Evolutionary conservation across 2,797 vertebrate genomes (phyloP).

Genomic region (Acipenser ruthenus): DNA sequence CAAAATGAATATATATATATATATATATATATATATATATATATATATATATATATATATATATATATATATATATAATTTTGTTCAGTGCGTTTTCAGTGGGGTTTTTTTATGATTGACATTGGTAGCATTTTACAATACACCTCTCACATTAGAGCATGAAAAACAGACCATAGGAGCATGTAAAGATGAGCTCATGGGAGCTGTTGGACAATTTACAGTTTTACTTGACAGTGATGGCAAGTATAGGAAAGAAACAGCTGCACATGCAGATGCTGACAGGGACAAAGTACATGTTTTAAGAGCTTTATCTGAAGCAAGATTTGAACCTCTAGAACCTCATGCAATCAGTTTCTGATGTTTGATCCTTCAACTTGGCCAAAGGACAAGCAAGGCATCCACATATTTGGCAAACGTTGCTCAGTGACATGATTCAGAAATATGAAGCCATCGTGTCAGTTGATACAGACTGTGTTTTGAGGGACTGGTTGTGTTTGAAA

Average conservation of each 20-base stretch:
- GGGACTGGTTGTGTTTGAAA: too few species aligned
- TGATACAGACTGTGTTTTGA: too few species aligned
- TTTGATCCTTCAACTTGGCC: too few species aligned
- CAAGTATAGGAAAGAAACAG: constrained; percentile 10
- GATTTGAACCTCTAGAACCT: constrained; percentile 18
- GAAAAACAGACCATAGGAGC: constrained; percentile 12
- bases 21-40: too few species aligned
- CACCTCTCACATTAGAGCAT: constrained; percentile 13
- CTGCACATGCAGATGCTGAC: constrained; percentile 13
- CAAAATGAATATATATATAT: too few species aligned
- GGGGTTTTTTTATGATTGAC: constrained; percentile 17
- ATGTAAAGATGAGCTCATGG: constrained; percentile 12
- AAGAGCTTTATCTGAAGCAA: constrained; percentile 11
- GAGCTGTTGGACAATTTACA: constrained; percentile 12
- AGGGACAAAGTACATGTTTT: constrained; percentile 6
- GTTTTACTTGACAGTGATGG: constrained; percentile 11
- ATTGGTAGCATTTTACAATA: constrained; percentile 14
- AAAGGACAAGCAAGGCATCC: too few species aligned
- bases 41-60: too few species aligned
- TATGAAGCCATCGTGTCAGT: too few species aligned
- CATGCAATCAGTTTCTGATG: constrained; percentile 11
- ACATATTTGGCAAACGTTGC: too few species aligned
- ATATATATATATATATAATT: too few species aligned
- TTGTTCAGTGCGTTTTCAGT: constrained; percentile 12
- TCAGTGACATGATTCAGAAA: too few species aligned